Evolutionary conservation across 2,113 vertebrate genomes (phyloP).

Genomic region (Plecotus auritus): DNA sequence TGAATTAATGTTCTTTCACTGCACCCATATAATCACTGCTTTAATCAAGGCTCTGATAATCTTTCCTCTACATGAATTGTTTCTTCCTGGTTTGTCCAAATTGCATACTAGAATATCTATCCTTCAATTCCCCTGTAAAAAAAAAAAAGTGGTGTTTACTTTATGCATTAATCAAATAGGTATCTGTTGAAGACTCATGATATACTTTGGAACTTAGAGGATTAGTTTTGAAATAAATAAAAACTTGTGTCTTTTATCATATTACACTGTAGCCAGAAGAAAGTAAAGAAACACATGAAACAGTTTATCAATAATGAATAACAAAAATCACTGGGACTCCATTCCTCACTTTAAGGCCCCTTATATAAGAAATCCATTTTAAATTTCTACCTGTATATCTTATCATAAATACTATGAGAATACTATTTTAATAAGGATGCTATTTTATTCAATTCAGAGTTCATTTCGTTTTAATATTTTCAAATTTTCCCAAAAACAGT

Average conservation of each 20-base stretch:
- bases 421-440: not conserved
- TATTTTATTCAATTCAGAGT: not conserved
- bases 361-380: not conserved
- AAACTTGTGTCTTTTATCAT: not conserved
- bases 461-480: not conserved
- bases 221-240: not conserved
- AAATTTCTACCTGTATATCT: not conserved
- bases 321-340: not conserved
- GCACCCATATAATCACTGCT: not conserved
- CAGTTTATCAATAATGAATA: not conserved
- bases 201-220: not conserved
- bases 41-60: not conserved
- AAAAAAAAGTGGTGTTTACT: not conserved
- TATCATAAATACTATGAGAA: not conserved
- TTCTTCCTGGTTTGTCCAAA: not conserved
- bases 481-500: not conserved
- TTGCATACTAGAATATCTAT: not conserved
- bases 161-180: constrained; percentile 8
- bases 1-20: constrained; percentile 6
- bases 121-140: not conserved
- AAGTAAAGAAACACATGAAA: not conserved
- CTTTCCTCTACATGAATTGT: not conserved
- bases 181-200: not conserved
- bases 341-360: not conserved
- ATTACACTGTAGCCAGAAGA: not conserved